Base-by-base conservation (phyloP, 1,140 invertebrate genomes). In the Ostrea edulis region DNA sequence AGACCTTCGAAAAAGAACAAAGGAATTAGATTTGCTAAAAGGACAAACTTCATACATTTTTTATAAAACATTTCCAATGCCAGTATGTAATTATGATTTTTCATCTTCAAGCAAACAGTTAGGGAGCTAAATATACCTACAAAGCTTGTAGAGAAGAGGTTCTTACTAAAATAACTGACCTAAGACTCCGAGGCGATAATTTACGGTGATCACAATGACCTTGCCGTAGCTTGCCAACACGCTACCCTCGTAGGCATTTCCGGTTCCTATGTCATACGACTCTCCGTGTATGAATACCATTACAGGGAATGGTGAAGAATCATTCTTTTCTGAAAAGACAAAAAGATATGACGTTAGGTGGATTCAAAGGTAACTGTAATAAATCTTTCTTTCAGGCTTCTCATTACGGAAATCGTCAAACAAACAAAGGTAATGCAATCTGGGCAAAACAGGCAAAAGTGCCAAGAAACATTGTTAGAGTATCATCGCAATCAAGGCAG, bases 271-370 rank as follows among this genome's bases (percentile, higher is more conserved):
- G 94, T 98, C 97, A 95, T 98, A 99, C 91, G 98, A 98, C 95
- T 99, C 98, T 0, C 98, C 98, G 93, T 99, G 98, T 82, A 99
- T 97, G 96, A 98, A 99, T 14, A 99, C 97, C 94, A 99, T 96
- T 35, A 99, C 98, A 0, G 98, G 97, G 95, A 95, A 91, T 7
- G 90, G 92, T 0, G 89, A 88, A 2, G 93, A 93, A 62, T 92
- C 90, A 87, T 93, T 93, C 90, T 90, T 90, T 84, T 92, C 93
- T 92, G 88, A 92, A 90, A 54, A 82, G 83, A 35, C 82, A 84
- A 90, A 87, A 85, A 83, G 8, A 68, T 11, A 77, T 14, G 0
- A 77, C 2, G 25, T 8, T 29, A 62, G 35, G n/a, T 62, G 55
- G 2, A 62, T 62, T 62, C 20, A 5, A 62, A 62, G 8, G n/a